Evolutionary conservation across 2,888 invertebrate species (phyloP).

Genomic region (Mellilla xanthometata): DNA sequence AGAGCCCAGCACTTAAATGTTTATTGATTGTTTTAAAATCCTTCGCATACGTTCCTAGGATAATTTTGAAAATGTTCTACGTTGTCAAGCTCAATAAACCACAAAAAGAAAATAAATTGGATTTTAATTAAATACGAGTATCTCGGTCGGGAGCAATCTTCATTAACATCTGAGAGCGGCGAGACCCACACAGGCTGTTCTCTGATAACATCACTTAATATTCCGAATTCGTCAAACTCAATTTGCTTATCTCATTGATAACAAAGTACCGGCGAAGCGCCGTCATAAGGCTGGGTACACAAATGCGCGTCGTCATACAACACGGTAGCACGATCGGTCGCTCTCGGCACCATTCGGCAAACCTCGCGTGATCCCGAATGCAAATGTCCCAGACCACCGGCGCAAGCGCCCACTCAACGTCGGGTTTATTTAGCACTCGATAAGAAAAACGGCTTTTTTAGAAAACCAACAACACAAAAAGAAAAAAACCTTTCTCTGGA

Average conservation of each 20-base stretch:
- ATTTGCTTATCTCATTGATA: slow-evolving; percentile 32
- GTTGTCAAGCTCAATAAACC: background rate
- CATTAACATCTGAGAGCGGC: slow-evolving; percentile 4
- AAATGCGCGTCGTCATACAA: slow-evolving; percentile 19
- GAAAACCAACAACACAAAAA: slow-evolving; percentile 1
- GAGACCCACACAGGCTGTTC: slow-evolving; percentile 14
- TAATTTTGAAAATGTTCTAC: no score
- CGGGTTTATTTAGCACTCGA: slow-evolving; percentile 15
- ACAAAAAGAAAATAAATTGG: background rate
- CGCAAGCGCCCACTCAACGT: slow-evolving; percentile 18
- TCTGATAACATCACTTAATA: slow-evolving; percentile 31
- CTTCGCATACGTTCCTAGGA: no score
- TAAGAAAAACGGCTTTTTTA: slow-evolving; percentile 9
- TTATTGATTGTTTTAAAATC: no score
- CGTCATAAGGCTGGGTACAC: slow-evolving; percentile 23
- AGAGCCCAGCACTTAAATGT: no score
- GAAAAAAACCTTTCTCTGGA: slow-evolving; percentile 2
- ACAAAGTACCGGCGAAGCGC: slow-evolving; percentile 24
- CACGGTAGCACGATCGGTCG: background rate
- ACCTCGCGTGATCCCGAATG: slow-evolving; percentile 27
- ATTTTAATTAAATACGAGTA: no score
- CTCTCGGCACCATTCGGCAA: slow-evolving; percentile 4
- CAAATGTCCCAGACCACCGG: slow-evolving; percentile 29
- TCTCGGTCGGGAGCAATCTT: background rate
- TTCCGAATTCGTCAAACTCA: slow-evolving; percentile 35